Percentiles rank a stretch among this genome's conserved stretches.
Conservation (phyloP, 1,140 invertebrate species). For the Drosophila trapezifrons region DNA sequence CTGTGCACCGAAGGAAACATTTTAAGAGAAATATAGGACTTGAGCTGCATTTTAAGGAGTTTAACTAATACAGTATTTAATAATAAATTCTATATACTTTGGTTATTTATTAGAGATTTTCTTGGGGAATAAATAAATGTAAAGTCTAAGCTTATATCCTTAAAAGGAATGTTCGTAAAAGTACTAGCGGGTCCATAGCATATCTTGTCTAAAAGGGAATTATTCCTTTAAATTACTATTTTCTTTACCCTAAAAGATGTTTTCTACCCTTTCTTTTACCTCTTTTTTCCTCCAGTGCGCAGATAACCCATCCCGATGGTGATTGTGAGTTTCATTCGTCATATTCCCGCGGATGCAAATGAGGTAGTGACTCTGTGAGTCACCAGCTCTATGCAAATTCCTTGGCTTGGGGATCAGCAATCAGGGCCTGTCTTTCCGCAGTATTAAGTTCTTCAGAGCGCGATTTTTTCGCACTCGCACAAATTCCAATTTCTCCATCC, state of each 20-base stretch:
- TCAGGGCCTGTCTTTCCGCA: slow-evolving; percentile 1
- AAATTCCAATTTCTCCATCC: slow-evolving; percentile 63
- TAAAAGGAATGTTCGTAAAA: too few relatives aligned
- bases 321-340: slow-evolving; percentile 20
- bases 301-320: slow-evolving; percentile 10
- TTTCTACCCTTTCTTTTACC: not conserved
- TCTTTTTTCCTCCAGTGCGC: not conserved
- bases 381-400: slow-evolving; percentile 17
- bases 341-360: slow-evolving; percentile 20
- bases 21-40: not conserved
- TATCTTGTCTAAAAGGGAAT: not conserved
- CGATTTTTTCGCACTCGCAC: slow-evolving; percentile 14
- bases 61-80: too few relatives aligned
- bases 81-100: too few relatives aligned
- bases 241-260: not conserved
- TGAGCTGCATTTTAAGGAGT: too few relatives aligned
- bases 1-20: not conserved
- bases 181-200: too few relatives aligned
- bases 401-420: slow-evolving; percentile 2
- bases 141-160: too few relatives aligned
- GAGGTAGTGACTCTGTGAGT: slow-evolving; percentile 10
- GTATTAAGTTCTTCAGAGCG: slow-evolving; percentile 23
- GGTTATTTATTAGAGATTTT: too few relatives aligned
- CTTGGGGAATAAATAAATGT: too few relatives aligned
- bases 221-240: not conserved